These are phyloP conservation scores for Cydia amplana DNA, from an alignment of 1,140 invertebrate species.

Conservation along the genomic window DNA sequence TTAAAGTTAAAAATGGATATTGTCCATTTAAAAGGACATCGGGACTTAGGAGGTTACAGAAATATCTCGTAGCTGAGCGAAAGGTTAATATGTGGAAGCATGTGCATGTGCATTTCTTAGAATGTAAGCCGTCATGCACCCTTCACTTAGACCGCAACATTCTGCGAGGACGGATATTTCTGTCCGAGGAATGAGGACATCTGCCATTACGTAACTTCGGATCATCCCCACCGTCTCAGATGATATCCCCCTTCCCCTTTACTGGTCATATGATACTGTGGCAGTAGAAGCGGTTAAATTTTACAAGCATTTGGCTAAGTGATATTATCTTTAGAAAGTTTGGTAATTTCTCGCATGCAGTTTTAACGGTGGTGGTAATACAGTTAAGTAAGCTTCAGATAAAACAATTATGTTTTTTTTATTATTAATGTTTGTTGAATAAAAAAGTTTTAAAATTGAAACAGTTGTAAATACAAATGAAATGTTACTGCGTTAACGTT, in stretches of 20 bases:
- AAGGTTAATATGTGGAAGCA: background rate
- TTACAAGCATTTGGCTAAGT: conserved; percentile 8
- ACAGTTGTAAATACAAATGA: too few relatives aligned
- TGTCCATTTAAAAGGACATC: too few relatives aligned
- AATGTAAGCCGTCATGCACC: background rate
- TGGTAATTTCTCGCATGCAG: background rate
- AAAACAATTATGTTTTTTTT: too few relatives aligned
- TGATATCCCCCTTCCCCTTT: conserved; percentile 32
- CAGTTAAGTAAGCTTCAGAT: background rate
- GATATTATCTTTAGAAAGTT: conserved; percentile 30
- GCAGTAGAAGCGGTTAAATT: conserved; percentile 26
- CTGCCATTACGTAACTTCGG: conserved; percentile 43
- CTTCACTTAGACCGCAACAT: conserved; percentile 26
- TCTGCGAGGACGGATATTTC: conserved; percentile 42
- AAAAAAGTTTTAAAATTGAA: too few relatives aligned
- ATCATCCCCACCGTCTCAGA: conserved; percentile 33
- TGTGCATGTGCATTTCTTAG: background rate
- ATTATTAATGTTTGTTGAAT: too few relatives aligned
- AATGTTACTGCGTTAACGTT: background rate
- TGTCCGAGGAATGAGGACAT: conserved; percentile 48
- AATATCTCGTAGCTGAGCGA: background rate
- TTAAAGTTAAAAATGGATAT: too few relatives aligned
- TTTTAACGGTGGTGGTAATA: too few relatives aligned
- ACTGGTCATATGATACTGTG: conserved; percentile 33
- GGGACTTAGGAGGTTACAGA: too few relatives aligned